Conservation (phyloP, 2,113 vertebrate genomes). For the Nicator chloris region DNA sequence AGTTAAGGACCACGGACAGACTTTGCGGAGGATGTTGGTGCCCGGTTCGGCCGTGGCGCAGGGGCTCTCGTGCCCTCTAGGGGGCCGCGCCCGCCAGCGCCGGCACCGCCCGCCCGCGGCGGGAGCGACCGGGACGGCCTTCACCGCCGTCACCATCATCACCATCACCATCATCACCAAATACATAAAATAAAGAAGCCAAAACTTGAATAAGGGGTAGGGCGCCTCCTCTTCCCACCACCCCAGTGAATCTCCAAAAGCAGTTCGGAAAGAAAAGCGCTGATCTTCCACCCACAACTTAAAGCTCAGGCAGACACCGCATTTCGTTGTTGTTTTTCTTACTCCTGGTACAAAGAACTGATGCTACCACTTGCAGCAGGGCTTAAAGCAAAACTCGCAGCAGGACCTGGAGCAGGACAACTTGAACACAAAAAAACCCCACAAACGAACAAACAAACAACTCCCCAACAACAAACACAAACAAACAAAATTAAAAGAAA, state of each 20-base stretch:
- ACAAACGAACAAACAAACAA: neutral
- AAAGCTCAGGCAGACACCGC: neutral
- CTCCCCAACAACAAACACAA: neutral
- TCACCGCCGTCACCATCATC: rapidly evolving
- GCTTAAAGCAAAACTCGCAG: neutral
- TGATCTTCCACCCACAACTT: neutral
- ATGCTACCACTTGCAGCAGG: neutral
- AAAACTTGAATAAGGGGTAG: neutral
- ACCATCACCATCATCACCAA: rapidly evolving
- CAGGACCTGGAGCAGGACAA: neutral
- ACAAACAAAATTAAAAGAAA: neutral
- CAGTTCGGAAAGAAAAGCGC: neutral
- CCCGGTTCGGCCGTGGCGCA: neutral
- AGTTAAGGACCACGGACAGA: conserved; percentile 49
- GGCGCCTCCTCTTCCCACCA: neutral
- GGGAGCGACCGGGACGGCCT: neutral
- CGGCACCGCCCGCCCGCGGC: neutral
- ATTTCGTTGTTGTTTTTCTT: neutral
- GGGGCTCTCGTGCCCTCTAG: conserved; percentile 45
- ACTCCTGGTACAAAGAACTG: neutral
- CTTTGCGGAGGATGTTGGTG: neutral
- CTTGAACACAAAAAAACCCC: neutral
- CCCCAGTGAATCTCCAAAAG: neutral
- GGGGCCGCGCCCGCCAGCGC: neutral
- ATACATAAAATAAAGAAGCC: too few relatives aligned